Evolutionary conservation across 2,797 vertebrate genomes (phyloP).

Genomic region (Heterohyrax brucei): DNA sequence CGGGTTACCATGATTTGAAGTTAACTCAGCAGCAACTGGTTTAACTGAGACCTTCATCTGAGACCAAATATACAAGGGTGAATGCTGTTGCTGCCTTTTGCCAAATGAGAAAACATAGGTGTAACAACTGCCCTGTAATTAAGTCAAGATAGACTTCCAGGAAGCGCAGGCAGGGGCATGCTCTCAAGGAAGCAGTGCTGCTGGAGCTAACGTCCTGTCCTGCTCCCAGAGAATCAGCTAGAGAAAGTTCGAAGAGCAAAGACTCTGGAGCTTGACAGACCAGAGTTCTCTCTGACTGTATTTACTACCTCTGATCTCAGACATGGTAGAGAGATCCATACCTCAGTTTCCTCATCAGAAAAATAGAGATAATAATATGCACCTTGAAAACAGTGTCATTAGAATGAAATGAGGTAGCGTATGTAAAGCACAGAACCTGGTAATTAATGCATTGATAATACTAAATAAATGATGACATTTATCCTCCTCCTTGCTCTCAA

Average conservation of each 20-base stretch:
- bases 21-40: background rate
- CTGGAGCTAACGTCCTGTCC: background rate
- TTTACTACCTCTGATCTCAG: background rate
- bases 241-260: background rate
- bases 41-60: background rate
- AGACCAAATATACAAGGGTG: background rate
- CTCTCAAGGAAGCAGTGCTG: background rate
- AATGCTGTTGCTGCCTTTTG: too few species aligned
- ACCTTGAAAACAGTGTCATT: background rate
- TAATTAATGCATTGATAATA: background rate
- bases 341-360: background rate
- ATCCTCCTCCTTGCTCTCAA: background rate
- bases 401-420: background rate
- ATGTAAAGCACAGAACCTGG: background rate
- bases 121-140: background rate
- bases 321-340: background rate
- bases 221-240: conserved; percentile 4
- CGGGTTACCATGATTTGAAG: background rate
- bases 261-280: background rate
- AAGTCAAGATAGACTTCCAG: conserved; percentile 34
- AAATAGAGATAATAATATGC: background rate
- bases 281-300: background rate
- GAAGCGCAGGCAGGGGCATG: background rate
- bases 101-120: too few species aligned
- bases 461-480: background rate